Evolutionary conservation across 2,797 vertebrate species (phyloP).

Genomic region (Austrolebias charrua): DNA sequence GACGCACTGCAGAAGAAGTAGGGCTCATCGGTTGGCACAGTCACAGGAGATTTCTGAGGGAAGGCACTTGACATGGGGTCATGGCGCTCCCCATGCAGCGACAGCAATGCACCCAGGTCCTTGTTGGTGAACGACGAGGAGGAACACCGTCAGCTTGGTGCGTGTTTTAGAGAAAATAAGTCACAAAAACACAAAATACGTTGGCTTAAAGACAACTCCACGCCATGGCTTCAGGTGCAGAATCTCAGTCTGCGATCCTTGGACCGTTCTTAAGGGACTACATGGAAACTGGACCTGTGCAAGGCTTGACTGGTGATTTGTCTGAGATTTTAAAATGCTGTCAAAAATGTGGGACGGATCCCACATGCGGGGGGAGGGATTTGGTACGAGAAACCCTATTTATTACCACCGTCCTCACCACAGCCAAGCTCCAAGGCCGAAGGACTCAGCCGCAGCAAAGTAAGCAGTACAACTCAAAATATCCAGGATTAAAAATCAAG

Average conservation of each 20-base stretch:
- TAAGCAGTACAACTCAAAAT: constrained; percentile 52
- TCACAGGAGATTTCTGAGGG: constrained; percentile 87
- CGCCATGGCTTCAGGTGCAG: constrained; percentile 46
- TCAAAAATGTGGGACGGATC: constrained; percentile 34
- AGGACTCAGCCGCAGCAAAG: constrained; percentile 48
- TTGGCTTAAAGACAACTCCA: constrained; percentile 34
- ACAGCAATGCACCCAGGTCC: constrained; percentile 79
- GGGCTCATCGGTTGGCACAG: constrained; percentile 92
- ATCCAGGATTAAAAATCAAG: not conserved
- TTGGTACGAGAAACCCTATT: constrained; percentile 11
- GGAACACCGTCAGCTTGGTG: constrained; percentile 65
- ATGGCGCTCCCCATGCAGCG: constrained; percentile 75
- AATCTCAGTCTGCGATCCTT: constrained; percentile 17
- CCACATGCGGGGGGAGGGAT: constrained; percentile 5
- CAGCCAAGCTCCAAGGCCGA: constrained; percentile 5
- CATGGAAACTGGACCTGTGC: constrained; percentile 38
- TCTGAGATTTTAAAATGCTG: constrained; percentile 37
- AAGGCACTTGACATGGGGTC: constrained; percentile 92
- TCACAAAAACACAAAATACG: not conserved
- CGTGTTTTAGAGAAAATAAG: constrained; percentile 51
- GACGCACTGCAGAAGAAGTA: constrained; percentile 83
- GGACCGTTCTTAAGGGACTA: constrained; percentile 4
- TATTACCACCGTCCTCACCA: constrained; percentile 1
- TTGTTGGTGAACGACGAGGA: constrained; percentile 72
- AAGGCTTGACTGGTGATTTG: constrained; percentile 64